Conservation (phyloP, 23 tunicate species). For the Clavelina lepadiformis region DNA sequence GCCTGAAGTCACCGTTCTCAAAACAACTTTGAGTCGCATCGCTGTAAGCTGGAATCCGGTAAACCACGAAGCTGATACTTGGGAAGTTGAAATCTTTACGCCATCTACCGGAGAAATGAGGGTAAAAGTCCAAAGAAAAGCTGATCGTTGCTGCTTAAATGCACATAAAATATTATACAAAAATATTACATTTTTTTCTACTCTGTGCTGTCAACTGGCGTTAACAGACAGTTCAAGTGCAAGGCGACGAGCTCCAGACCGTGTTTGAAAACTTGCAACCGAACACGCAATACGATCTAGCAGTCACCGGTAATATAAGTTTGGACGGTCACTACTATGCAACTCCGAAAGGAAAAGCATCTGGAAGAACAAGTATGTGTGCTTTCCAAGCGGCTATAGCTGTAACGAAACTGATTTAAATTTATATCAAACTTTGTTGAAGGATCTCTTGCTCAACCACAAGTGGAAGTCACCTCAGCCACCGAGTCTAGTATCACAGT, state of each 20-base stretch:
- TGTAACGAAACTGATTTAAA: no score
- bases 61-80: neutral
- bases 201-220: no score
- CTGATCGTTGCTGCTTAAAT: no score
- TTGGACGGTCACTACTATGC: constrained; percentile 22
- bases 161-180: no score
- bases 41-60: constrained; percentile 18
- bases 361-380: constrained; percentile 42
- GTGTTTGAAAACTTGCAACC: constrained; percentile 24
- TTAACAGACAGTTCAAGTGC: no score
- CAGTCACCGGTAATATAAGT: constrained; percentile 10
- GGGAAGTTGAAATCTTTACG: no score
- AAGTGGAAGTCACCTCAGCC: constrained; percentile 7
- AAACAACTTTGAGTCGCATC: constrained; percentile 10
- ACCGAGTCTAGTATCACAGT: constrained; percentile 12
- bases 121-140: no score
- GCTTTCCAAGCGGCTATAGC: no score
- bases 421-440: no score
- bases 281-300: constrained; percentile 23
- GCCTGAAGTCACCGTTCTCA: constrained; percentile 25
- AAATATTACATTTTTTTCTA: no score
- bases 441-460: constrained; percentile 17
- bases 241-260: constrained; percentile 4
- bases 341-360: constrained; percentile 26
- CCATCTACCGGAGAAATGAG: no score